A percentile compares a stretch with the other conserved stretches of the same genome.
phyloP scores from a whole-genome alignment of 2,888 invertebrate genomes.

The Eulithis prunata region DNA sequence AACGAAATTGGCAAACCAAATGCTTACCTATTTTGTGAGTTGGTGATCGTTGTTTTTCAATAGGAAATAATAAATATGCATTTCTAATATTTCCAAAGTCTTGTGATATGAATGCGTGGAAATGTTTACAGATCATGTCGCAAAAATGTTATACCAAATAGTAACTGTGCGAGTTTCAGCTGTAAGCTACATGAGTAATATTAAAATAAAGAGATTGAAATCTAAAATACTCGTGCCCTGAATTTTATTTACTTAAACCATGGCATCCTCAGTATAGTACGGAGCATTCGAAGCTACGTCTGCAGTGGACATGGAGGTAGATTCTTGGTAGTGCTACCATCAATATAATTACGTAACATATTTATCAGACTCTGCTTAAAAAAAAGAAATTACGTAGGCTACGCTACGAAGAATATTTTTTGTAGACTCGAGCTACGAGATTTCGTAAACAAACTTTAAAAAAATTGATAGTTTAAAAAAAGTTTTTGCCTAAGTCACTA shows the following conservation, averaged over 20 bases:
- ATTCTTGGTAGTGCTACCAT: no score
- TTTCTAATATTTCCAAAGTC: conserved; percentile 14
- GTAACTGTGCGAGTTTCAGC: conserved; percentile 55
- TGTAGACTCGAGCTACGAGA: conserved; percentile 2
- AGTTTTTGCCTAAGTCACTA: background rate
- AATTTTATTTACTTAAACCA: conserved; percentile 6
- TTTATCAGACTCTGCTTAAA: background rate
- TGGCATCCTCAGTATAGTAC: no score
- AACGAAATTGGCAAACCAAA: conserved; percentile 17
- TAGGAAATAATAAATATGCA: conserved; percentile 39
- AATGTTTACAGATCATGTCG: conserved; percentile 7
- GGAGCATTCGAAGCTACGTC: no score
- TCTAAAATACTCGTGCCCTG: background rate
- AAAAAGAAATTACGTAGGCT: conserved; percentile 1
- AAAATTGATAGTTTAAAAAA: no score
- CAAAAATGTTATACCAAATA: conserved; percentile 17
- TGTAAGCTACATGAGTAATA: conserved; percentile 64
- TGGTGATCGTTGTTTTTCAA: conserved; percentile 6
- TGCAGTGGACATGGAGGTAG: no score
- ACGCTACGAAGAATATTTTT: background rate
- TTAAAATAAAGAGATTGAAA: conserved; percentile 22
- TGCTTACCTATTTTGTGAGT: conserved; percentile 9
- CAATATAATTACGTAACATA: no score
- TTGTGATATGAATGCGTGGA: conserved; percentile 21
- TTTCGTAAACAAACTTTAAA: background rate